Percentiles rank a stretch among this genome's conserved stretches.
Evolutionary conservation across 2,113 vertebrate genomes (phyloP).

Genomic region (Gopherus flavomarginatus): DNA sequence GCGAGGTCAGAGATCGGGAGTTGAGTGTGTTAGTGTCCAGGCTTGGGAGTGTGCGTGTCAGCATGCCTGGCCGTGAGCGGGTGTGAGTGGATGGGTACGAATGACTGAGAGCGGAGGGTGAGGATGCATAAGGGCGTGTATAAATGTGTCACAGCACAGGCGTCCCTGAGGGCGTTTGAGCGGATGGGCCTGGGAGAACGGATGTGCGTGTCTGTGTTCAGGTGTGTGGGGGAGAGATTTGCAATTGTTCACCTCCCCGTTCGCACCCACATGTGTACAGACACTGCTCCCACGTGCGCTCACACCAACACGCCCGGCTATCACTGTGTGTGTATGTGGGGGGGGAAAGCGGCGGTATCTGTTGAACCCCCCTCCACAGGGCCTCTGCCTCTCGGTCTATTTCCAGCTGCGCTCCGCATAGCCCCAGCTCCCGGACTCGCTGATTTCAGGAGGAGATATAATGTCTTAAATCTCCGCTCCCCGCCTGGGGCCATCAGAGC

Average conservation of each 20-base stretch:
- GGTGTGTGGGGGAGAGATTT: background rate
- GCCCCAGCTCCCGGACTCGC: background rate
- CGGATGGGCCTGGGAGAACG: background rate
- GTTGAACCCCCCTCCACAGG: background rate
- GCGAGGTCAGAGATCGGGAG: background rate
- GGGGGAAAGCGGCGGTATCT: background rate
- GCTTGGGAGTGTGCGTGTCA: background rate
- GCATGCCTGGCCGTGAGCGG: background rate
- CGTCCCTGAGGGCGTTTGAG: background rate
- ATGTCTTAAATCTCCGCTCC: background rate
- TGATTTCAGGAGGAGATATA: background rate
- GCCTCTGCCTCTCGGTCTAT: background rate
- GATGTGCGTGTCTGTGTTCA: background rate
- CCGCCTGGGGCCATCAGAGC: background rate
- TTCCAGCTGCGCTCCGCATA: background rate
- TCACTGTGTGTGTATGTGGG: background rate
- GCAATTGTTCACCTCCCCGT: background rate
- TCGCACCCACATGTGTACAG: background rate
- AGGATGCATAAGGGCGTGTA: background rate
- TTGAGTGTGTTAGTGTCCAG: background rate
- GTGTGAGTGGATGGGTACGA: background rate
- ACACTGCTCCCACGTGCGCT: background rate
- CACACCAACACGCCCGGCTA: background rate
- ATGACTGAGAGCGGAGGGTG: background rate
- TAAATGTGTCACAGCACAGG: background rate